These are phyloP conservation scores for Podotricha telesiphe DNA, from an alignment of 2,888 invertebrate species.

Conservation along the genomic window DNA sequence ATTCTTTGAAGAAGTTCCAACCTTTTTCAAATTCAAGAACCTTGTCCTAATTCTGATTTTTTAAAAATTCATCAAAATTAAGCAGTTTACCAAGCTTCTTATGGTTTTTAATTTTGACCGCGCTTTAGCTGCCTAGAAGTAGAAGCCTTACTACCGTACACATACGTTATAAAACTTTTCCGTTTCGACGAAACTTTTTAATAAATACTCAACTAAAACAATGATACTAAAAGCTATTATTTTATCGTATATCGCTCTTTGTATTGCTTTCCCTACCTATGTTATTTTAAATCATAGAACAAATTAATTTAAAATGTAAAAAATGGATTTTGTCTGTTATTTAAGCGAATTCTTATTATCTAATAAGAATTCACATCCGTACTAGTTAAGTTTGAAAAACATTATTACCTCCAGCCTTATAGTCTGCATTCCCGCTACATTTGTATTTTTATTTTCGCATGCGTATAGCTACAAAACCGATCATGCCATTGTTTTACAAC, in stretches of 20 bases:
- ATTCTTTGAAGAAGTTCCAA: too few species aligned
- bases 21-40: too few species aligned
- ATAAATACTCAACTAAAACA: too few species aligned
- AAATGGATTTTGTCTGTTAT: background rate
- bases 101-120: slow-evolving; percentile 4
- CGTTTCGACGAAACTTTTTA: background rate
- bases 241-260: too few species aligned
- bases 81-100: background rate
- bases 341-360: slow-evolving; percentile 22
- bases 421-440: slow-evolving; percentile 53
- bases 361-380: slow-evolving; percentile 25
- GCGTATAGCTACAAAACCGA: slow-evolving; percentile 58
- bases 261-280: background rate
- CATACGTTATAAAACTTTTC: background rate
- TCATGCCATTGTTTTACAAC: slow-evolving; percentile 74
- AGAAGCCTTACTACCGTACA: slow-evolving; percentile 6
- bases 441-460: slow-evolving; percentile 55
- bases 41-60: too few species aligned
- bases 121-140: slow-evolving; percentile 15
- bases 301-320: background rate
- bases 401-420: slow-evolving; percentile 50
- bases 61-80: too few species aligned
- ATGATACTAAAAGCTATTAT: too few species aligned
- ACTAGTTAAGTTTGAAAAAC: slow-evolving; percentile 34
- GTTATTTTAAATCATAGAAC: background rate